A percentile compares a stretch with the other conserved stretches of the same genome.
Conservation (phyloP, 2,888 invertebrate species). For the Ophion ventricosus region DNA sequence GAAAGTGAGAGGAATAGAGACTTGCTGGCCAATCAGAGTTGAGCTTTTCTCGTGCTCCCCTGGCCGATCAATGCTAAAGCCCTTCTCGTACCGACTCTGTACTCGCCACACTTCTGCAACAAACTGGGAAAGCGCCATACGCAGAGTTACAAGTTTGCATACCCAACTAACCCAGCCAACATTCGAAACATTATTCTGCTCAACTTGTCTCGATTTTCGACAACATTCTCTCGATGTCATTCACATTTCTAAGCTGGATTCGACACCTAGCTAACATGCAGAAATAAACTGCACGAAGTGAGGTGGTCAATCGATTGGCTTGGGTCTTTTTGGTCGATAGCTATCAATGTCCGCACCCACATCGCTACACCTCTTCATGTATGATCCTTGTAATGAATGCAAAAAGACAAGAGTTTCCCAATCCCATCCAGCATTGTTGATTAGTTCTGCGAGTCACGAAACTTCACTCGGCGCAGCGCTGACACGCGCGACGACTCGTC, state of each 20-base stretch:
- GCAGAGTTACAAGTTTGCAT: conserved; percentile 52
- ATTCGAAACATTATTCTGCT: conserved; percentile 63
- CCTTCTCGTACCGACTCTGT: conserved; percentile 78
- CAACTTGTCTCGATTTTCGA: conserved; percentile 68
- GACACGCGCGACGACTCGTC: conserved; percentile 35
- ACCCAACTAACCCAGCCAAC: conserved; percentile 68
- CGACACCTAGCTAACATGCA: neutral
- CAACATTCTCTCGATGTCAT: conserved; percentile 68
- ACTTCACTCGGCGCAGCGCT: conserved; percentile 36
- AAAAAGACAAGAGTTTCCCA: conserved; percentile 78
- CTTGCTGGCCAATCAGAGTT: conserved; percentile 77
- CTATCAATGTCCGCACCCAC: neutral
- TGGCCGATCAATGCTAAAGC: conserved; percentile 81
- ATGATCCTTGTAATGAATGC: conserved; percentile 72
- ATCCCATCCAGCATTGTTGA: conserved; percentile 34
- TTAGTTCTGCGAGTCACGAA: conserved; percentile 46
- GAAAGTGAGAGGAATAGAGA: conserved; percentile 50
- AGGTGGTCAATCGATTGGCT: neutral
- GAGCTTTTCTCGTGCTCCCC: conserved; percentile 74
- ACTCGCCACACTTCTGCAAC: conserved; percentile 51
- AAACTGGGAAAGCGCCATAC: conserved; percentile 36
- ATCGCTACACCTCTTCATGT: conserved; percentile 39
- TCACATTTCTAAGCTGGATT: conserved; percentile 44
- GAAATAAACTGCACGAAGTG: neutral
- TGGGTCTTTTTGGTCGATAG: neutral